Evolutionary conservation across 2,797 vertebrate species (phyloP), one percentile per base, ranked within the genome.

Genomic region (Strix occidentalis): DNA sequence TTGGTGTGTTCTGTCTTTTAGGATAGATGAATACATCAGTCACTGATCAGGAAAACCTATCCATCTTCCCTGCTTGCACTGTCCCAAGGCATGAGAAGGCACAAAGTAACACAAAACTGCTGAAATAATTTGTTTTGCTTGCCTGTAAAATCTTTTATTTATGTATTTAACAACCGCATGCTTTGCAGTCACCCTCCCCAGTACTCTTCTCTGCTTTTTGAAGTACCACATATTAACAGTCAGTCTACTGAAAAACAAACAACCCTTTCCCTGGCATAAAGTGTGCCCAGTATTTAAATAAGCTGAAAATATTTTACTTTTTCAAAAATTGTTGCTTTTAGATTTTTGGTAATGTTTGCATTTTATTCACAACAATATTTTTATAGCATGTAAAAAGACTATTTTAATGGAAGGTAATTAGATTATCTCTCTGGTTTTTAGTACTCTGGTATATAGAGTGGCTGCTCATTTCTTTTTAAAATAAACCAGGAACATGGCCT

Each of bases 301-400:
- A 91, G 57, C 4, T 26, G 25, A 53, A 87, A 70, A 74, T 9
- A 57, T 11, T 17, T n/a, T 10, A 41, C 21, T 37, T 65, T 92
- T 89, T 70, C 33, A 4, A 66, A 82, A 9, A 28, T 50, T 35
- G 0, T 53, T 91, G 90, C 29, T 64, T 54, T 93, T 37, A 84
- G 5, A 33, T 53, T 69, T 54, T 72, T 43, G 5, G 5, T 50
- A 84, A 13, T 72, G 4, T 3, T 86, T 86, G 11, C 8, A 29
- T 78, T 72, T 84, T 86, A 28, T 75, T 86, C 7, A 56, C 11
- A 5, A 31, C 6, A 60, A 16, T 37, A 45, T 50, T 21, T 71
- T 80, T 43, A 17, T 54, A 50, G 50, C 0, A 0, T 39, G 3
- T 39, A n/a, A 37, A 80, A 84, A 68, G 1, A 3, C 19, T n/a